Conservation (phyloP, 1,140 invertebrate genomes). For the Drosophila burlai region DNA sequence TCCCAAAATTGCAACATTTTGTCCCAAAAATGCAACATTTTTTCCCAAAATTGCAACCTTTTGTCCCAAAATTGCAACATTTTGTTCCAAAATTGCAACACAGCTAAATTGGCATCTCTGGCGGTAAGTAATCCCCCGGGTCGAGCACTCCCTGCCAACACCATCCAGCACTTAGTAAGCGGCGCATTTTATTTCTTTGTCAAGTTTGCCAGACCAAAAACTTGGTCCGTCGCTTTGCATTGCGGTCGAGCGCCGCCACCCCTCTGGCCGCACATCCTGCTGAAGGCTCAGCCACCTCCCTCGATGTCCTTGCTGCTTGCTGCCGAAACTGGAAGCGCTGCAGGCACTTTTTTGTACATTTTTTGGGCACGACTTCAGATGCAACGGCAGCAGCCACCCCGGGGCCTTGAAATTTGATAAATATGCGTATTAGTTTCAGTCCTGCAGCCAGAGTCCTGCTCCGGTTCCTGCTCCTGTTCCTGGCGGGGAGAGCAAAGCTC, state of each 20-base stretch:
- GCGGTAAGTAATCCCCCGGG: too few relatives aligned
- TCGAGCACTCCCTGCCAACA: constrained; percentile 3
- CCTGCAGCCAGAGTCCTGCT: constrained; percentile 22
- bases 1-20: too few relatives aligned
- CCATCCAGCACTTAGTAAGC: constrained; percentile 26
- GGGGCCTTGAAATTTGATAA: constrained; percentile 78
- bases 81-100: too few relatives aligned
- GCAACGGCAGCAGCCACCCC: constrained; percentile 51
- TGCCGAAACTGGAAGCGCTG: constrained; percentile 51
- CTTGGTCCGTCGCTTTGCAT: constrained; percentile 70
- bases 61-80: too few relatives aligned
- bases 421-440: constrained; percentile 82
- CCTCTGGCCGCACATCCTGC: constrained; percentile 1
- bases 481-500: constrained; percentile 27
- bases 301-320: constrained; percentile 6
- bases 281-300: background rate
- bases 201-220: constrained; percentile 67
- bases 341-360: constrained; percentile 59
- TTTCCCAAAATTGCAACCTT: too few relatives aligned
- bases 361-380: constrained; percentile 42
- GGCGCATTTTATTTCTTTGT: constrained; percentile 55
- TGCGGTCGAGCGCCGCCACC: constrained; percentile 46
- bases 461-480: background rate
- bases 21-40: too few relatives aligned
- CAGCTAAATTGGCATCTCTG: too few relatives aligned